A percentile compares a stretch with the other conserved stretches of the same genome.
phyloP scores from a whole-genome alignment of 2,888 invertebrate species.

The Pristionchus arcanus region DNA sequence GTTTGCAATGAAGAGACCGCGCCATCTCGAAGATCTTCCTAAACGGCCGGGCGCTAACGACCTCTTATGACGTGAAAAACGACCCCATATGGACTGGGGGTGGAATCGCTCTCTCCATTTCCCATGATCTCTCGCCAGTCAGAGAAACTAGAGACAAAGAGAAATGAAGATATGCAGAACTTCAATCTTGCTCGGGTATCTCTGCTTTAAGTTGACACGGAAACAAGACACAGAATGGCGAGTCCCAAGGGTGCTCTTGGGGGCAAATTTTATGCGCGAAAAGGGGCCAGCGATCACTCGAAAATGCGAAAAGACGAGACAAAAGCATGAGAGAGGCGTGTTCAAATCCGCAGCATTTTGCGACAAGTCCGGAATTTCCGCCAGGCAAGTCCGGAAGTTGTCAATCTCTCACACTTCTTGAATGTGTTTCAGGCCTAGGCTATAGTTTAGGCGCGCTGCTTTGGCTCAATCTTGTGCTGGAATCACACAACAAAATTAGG shows the following conservation, averaged over 20 bases:
- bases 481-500: no score
- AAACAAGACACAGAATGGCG: neutral
- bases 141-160: neutral
- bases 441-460: neutral
- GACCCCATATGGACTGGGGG: neutral
- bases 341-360: neutral
- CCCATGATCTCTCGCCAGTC: neutral
- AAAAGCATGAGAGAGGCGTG: conserved; percentile 9
- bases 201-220: conserved; percentile 25
- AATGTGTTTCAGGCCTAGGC: neutral
- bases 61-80: neutral
- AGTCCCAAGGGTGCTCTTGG: neutral
- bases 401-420: neutral
- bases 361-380: neutral
- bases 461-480: no score
- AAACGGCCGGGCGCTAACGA: neutral
- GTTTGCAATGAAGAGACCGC: neutral
- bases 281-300: neutral
- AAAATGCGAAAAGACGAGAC: neutral
- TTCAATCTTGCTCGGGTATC: neutral
- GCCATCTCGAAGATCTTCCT: neutral
- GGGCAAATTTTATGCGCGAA: neutral
- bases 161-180: neutral
- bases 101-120: neutral
- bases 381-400: conserved; percentile 2